Evolutionary conservation across 2,113 vertebrate species (phyloP), one percentile per base, ranked within the genome.

Genomic region (Halcyon senegalensis): DNA sequence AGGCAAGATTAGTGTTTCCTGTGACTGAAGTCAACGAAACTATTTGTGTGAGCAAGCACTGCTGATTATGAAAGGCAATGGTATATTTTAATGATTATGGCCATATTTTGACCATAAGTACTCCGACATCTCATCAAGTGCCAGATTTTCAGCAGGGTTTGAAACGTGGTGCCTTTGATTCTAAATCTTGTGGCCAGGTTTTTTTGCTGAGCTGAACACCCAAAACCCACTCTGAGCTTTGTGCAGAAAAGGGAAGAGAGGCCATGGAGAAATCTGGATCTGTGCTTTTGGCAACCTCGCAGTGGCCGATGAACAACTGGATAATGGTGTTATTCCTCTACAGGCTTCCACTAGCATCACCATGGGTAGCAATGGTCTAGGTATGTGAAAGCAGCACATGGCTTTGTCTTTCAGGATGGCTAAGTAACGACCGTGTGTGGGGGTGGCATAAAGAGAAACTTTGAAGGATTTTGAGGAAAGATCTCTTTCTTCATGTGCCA

Each of bases 111-210:
- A 76, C 67, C 90, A 77, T 60, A 91, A 94, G 63, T 16, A 30
- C 58, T 93, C 55, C 0, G 0, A 80, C 55, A 41, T 80, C 69
- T 73, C 41, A 66, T 58, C 21, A 7, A 87, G 62, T 2, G 28
- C 77, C 92, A 95, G 84, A 76, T 66, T 96, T 90, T 43, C 73
- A 58, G 53, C n/a, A 3, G 76, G 56, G 35, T 27, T 75, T 44
- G 33, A 24, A 78, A 53, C 21, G 35, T 10, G 0, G 13, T 10
- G 67, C 66, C 69, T 95, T 89, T 93, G 89, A 96, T 91, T 94
- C 43, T 23, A 18, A 94, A 77, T 92, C 80, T 85, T 93, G 94
- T 17, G 74, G 44, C 92, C 94, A 84, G 94, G 53, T 79, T 97
- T 89, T 89, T 24, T 7, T 48, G 6, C 12, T 44, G 53, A 30